These are phyloP conservation scores for Poecilia velifera DNA, from an alignment of 2,797 vertebrate species.

Conservation along the genomic window DNA sequence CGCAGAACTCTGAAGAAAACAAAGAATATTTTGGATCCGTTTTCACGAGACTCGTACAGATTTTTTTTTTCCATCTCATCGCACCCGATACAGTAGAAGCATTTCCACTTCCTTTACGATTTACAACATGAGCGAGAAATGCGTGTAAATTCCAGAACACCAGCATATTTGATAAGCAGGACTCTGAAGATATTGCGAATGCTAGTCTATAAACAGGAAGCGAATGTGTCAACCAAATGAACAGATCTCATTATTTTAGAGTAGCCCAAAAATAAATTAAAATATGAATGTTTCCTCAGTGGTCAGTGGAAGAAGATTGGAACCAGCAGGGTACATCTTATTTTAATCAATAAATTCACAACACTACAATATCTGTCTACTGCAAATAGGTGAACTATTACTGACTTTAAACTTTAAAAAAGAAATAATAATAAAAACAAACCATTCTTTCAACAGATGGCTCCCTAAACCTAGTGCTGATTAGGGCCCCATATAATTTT, in stretches of 20 bases:
- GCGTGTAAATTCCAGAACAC: background rate
- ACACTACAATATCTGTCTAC: background rate
- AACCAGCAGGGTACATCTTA: background rate
- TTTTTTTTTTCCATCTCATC: background rate
- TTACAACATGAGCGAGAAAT: background rate
- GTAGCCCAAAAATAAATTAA: background rate
- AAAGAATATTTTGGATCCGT: background rate
- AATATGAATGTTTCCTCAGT: background rate
- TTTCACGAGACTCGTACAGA: background rate
- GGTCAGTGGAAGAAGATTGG: background rate
- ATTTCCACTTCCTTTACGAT: background rate
- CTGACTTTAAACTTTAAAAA: background rate
- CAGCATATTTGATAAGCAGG: background rate
- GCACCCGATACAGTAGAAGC: background rate
- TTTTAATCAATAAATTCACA: background rate
- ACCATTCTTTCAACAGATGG: background rate
- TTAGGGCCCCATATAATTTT: background rate
- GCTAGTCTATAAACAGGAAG: background rate
- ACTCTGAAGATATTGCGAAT: background rate
- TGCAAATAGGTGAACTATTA: background rate
- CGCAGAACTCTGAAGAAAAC: slow-evolving; percentile 52
- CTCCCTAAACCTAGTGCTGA: background rate
- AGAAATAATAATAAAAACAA: background rate
- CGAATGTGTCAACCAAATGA: background rate
- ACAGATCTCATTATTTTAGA: background rate